Evolutionary conservation across 2,888 invertebrate genomes (phyloP).

Genomic region (Cabera pusaria): DNA sequence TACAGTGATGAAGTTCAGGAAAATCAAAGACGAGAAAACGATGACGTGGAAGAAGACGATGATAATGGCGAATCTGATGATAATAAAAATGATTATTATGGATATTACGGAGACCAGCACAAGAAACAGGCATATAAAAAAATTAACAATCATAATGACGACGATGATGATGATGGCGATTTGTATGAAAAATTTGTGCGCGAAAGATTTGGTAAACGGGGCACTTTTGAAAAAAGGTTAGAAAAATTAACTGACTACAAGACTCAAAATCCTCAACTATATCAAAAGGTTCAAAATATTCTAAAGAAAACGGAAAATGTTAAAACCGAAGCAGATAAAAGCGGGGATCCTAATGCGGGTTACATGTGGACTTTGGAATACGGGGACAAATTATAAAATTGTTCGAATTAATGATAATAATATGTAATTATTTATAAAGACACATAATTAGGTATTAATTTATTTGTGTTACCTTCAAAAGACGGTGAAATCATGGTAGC

Average conservation of each 20-base stretch:
- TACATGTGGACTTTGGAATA: constrained; percentile 82
- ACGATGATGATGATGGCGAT: constrained; percentile 56
- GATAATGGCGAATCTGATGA: constrained; percentile 36
- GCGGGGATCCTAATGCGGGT: constrained; percentile 71
- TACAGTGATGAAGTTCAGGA: constrained; percentile 44
- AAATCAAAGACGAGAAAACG: constrained; percentile 27
- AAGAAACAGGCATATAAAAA: constrained; percentile 49
- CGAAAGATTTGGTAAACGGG: constrained; percentile 70
- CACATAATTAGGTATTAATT: no score
- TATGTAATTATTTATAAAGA: no score
- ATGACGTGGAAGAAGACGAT: constrained; percentile 35
- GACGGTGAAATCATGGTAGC: no score
- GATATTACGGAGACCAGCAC: constrained; percentile 35
- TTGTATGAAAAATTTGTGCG: constrained; percentile 75
- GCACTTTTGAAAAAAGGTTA: constrained; percentile 58
- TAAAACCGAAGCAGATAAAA: constrained; percentile 63
- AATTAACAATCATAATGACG: constrained; percentile 38
- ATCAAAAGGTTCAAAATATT: constrained; percentile 58
- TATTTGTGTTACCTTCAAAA: no score
- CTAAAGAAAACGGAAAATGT: constrained; percentile 67
- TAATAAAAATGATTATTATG: constrained; percentile 22
- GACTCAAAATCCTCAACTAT: constrained; percentile 54
- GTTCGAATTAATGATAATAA: no score
- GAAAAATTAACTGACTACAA: constrained; percentile 49
- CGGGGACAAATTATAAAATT: constrained; percentile 55